Evolutionary conservation across 2,797 vertebrate species (phyloP).

Genomic region (Okamejei kenojei): DNA sequence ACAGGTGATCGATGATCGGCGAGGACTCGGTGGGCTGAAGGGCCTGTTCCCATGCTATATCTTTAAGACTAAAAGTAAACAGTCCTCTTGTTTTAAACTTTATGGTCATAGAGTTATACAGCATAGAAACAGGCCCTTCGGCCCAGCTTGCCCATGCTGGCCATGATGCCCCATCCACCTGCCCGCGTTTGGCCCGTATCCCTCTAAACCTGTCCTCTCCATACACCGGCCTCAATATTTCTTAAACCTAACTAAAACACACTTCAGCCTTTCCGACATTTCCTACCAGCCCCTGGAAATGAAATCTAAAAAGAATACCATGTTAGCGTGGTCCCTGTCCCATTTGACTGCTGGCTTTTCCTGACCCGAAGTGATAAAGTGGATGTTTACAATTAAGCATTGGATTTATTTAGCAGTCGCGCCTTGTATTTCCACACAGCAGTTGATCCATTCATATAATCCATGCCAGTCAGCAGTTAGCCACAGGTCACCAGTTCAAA

Average conservation of each 20-base stretch:
- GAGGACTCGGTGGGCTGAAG: no score
- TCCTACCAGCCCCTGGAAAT: neutral
- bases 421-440: neutral
- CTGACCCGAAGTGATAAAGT: neutral
- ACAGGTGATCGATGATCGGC: no score
- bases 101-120: no score
- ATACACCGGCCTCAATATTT: no score
- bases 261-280: neutral
- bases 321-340: neutral
- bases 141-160: no score
- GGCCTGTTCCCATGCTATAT: no score
- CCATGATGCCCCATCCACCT: no score
- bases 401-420: neutral
- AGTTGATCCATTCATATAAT: constrained; percentile 27
- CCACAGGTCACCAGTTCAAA: constrained; percentile 60
- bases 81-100: neutral
- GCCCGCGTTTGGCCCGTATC: no score
- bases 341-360: neutral
- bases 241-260: neutral
- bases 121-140: no score
- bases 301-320: no score
- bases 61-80: no score
- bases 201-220: no score
- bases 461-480: constrained; percentile 56
- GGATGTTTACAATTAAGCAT: neutral